phyloP scores from a whole-genome alignment of 1,140 invertebrate genomes.

The Asbolus verrucosus region DNA sequence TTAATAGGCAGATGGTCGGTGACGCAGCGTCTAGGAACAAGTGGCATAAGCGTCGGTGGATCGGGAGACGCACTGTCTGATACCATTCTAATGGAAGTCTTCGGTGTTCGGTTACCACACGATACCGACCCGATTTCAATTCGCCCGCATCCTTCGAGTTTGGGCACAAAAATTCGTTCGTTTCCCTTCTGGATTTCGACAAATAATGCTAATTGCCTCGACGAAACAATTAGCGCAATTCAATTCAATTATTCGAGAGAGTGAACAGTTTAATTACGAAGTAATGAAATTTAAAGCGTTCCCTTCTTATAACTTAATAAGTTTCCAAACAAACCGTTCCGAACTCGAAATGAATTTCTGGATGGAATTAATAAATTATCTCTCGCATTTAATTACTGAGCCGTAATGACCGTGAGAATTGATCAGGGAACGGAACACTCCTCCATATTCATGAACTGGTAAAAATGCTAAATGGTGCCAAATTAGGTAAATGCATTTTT shows the following conservation, averaged over 20 bases:
- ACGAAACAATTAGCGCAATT: constrained; percentile 32
- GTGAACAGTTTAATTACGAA: constrained; percentile 23
- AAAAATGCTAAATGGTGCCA: too few relatives aligned
- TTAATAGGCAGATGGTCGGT: constrained; percentile 10
- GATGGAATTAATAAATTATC: constrained; percentile 32
- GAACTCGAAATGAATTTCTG: constrained; percentile 16
- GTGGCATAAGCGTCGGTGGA: constrained; percentile 23
- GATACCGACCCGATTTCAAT: too few relatives aligned
- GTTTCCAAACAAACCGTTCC: constrained; percentile 25
- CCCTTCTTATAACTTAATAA: constrained; percentile 32
- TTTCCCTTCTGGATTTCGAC: too few relatives aligned
- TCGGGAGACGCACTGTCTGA: constrained; percentile 23
- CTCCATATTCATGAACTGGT: too few relatives aligned
- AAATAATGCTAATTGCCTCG: constrained; percentile 1
- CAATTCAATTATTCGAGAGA: constrained; percentile 29
- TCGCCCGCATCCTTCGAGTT: constrained; percentile 4
- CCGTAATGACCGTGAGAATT: constrained; percentile 6
- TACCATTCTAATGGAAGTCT: constrained; percentile 2
- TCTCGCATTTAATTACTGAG: constrained; percentile 18
- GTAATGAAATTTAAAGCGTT: constrained; percentile 37
- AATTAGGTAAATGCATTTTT: too few relatives aligned
- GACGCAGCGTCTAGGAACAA: constrained; percentile 25
- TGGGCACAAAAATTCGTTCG: neutral
- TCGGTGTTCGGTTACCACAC: constrained; percentile 11
- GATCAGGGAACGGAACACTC: too few relatives aligned